Evolutionary conservation across 1,140 invertebrate genomes (phyloP).

Genomic region (Drosophila bocqueti): DNA sequence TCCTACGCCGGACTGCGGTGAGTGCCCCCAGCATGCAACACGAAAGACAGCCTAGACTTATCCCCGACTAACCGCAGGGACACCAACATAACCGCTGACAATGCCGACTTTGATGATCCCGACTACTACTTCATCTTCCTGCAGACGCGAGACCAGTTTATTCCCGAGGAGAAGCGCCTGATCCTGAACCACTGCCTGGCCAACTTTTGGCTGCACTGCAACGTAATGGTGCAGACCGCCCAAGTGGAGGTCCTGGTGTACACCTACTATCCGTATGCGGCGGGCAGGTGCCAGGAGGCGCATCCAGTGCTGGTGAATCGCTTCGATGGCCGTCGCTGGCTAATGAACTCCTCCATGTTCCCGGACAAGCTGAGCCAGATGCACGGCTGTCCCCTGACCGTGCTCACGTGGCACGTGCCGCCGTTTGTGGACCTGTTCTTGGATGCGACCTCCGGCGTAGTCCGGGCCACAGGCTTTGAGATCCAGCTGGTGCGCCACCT

Average conservation of each 20-base stretch:
- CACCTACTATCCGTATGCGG: constrained; percentile 66
- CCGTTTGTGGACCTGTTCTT: constrained; percentile 55
- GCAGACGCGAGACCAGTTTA: constrained; percentile 48
- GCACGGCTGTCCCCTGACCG: constrained; percentile 56
- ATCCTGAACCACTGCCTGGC: constrained; percentile 67
- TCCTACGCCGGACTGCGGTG: constrained; percentile 60
- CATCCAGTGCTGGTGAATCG: constrained; percentile 55
- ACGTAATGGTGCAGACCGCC: constrained; percentile 73
- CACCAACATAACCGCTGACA: constrained; percentile 50
- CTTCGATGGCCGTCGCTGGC: constrained; percentile 52
- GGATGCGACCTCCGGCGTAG: not conserved
- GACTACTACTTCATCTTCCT: constrained; percentile 81
- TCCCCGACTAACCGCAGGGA: constrained; percentile 11
- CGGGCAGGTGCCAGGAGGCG: constrained; percentile 41
- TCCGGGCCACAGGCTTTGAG: constrained; percentile 56
- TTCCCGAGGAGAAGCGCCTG: constrained; percentile 36
- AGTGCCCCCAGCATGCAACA: not conserved
- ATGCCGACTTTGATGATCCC: constrained; percentile 49
- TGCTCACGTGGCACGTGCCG: constrained; percentile 65
- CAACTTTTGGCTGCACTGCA: constrained; percentile 74
- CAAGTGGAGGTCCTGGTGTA: constrained; percentile 67
- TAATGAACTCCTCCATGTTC: constrained; percentile 50
- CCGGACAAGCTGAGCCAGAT: constrained; percentile 67
- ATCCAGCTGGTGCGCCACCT: constrained; percentile 57
- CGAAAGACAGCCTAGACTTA: not conserved